Conservation (phyloP, 2,888 invertebrate species). For the Troilus luridus region DNA sequence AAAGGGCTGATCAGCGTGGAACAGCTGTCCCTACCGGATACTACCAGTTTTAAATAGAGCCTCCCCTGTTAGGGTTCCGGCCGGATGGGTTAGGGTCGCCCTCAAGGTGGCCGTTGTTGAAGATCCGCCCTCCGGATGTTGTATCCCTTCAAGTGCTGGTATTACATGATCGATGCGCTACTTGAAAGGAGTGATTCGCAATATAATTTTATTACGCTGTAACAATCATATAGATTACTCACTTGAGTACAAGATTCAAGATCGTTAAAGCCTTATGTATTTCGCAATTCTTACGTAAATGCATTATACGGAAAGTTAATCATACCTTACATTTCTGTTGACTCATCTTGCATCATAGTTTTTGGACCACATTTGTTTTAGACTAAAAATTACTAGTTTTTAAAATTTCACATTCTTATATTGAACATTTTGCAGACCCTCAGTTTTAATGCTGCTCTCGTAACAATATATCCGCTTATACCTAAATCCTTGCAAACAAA, state of each 20-base stretch:
- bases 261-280: neutral
- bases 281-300: neutral
- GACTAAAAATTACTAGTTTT: no score
- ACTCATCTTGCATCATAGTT: neutral
- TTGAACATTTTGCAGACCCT: no score
- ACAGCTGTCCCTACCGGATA: conserved; percentile 39
- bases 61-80: conserved; percentile 12
- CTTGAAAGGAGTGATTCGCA: neutral
- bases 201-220: neutral
- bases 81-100: conserved; percentile 39
- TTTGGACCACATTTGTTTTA: no score
- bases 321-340: neutral
- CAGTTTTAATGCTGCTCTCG: conserved; percentile 7
- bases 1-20: neutral
- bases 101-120: conserved; percentile 10
- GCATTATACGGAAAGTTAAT: neutral
- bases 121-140: neutral
- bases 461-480: neutral
- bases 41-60: conserved; percentile 28
- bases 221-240: no score
- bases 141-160: conserved; percentile 12
- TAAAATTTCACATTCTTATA: no score
- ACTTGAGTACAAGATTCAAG: no score
- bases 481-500: neutral
- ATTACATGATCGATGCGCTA: neutral